A percentile compares a stretch with the other conserved stretches of the same genome.
Conservation (phyloP, 2,797 vertebrate species). For the Australoheros facetus region DNA sequence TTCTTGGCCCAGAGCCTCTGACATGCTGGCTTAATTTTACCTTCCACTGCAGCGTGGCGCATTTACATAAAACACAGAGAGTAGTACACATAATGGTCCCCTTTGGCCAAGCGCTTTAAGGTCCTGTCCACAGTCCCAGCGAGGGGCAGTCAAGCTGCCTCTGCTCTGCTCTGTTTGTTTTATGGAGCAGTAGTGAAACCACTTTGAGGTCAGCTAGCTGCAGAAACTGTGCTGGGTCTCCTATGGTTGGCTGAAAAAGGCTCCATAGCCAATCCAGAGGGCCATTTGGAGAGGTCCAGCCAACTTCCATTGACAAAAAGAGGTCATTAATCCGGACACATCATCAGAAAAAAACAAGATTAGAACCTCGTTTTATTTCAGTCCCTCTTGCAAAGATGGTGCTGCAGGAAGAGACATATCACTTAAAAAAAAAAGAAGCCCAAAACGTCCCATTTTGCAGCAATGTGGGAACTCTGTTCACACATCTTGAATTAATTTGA, state of each 20-base stretch:
- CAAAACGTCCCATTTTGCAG: conserved; percentile 60
- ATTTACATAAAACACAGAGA: conserved; percentile 71
- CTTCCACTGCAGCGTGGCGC: conserved; percentile 59
- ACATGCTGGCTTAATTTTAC: conserved; percentile 69
- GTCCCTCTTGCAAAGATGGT: conserved; percentile 39
- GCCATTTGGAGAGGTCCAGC: conserved; percentile 50
- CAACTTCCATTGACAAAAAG: conserved; percentile 70
- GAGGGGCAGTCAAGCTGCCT: conserved; percentile 75
- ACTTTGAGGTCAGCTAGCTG: conserved; percentile 68
- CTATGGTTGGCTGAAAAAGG: conserved; percentile 58
- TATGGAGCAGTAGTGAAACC: conserved; percentile 76
- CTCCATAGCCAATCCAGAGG: conserved; percentile 59
- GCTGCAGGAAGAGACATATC: conserved; percentile 31
- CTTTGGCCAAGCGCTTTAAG: conserved; percentile 75
- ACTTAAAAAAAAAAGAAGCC: conserved; percentile 57
- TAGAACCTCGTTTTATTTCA: conserved; percentile 56
- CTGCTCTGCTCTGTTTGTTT: conserved; percentile 82
- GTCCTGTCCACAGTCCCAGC: conserved; percentile 75
- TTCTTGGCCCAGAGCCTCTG: conserved; percentile 71
- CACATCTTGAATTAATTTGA: conserved; percentile 71
- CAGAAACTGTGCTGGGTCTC: conserved; percentile 68
- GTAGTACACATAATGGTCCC: conserved; percentile 65
- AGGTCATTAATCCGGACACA: conserved; percentile 69
- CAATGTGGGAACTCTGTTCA: conserved; percentile 55
- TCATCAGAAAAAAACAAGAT: conserved; percentile 36